Evolutionary conservation across 2,888 invertebrate genomes (phyloP).

Genomic region (Drosophila yooni): DNA sequence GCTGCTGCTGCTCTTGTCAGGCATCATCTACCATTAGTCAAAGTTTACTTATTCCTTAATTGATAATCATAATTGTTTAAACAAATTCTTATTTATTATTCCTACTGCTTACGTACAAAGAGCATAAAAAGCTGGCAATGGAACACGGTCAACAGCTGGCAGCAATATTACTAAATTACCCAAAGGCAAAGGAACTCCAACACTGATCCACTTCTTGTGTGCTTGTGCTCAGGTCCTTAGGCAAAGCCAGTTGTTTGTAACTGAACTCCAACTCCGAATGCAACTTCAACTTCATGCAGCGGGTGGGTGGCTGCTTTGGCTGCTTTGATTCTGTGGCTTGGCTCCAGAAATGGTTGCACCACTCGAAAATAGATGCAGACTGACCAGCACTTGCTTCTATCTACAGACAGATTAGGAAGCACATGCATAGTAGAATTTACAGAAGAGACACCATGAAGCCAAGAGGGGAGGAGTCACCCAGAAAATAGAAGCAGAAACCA

Average conservation of each 20-base stretch:
- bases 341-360: background rate
- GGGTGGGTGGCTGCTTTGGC: background rate
- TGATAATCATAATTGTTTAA: conserved; percentile 63
- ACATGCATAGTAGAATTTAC: background rate
- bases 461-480: background rate
- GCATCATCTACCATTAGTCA: background rate
- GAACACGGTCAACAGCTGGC: background rate
- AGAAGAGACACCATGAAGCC: background rate
- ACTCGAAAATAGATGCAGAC: background rate
- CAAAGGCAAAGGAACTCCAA: background rate
- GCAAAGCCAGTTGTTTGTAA: background rate
- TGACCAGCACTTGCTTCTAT: background rate
- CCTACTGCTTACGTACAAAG: conserved; percentile 1
- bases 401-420: background rate
- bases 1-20: background rate
- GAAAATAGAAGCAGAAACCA: background rate
- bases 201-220: background rate
- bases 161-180: background rate
- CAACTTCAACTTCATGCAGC: background rate
- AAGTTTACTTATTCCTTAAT: conserved; percentile 29
- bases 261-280: background rate
- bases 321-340: background rate
- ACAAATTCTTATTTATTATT: conserved; percentile 47
- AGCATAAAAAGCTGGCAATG: background rate
- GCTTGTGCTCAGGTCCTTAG: background rate